These are phyloP conservation scores for Oxygymnocypris stewartii DNA, from an alignment of 2,113 vertebrate genomes.

Conservation along the genomic window DNA sequence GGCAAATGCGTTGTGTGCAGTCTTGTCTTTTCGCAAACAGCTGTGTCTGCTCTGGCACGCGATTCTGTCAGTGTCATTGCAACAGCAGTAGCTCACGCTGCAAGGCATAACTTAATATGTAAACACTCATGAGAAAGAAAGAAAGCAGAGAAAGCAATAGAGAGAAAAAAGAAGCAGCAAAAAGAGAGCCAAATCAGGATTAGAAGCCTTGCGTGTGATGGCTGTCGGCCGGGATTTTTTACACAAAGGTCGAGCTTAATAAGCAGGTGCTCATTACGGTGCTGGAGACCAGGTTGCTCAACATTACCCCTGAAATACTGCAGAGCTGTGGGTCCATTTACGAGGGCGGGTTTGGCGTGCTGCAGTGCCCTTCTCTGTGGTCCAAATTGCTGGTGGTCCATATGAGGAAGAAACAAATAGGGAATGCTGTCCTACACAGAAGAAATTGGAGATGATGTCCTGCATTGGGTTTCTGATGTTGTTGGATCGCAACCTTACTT, in stretches of 20 bases:
- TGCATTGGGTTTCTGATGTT: slow-evolving; percentile 38
- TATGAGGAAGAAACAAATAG: slow-evolving; percentile 30
- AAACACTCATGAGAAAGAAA: slow-evolving; percentile 36
- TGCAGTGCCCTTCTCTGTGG: slow-evolving; percentile 51
- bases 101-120: slow-evolving; percentile 33
- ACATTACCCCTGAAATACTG: slow-evolving; percentile 46
- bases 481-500: slow-evolving; percentile 12
- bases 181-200: slow-evolving; percentile 40
- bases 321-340: slow-evolving; percentile 51
- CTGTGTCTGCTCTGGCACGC: slow-evolving; percentile 23
- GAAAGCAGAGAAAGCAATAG: slow-evolving; percentile 1
- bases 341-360: slow-evolving; percentile 46
- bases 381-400: slow-evolving; percentile 56
- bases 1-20: slow-evolving; percentile 35
- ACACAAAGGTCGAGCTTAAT: slow-evolving; percentile 51
- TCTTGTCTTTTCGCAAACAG: slow-evolving; percentile 38
- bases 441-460: slow-evolving; percentile 28
- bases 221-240: slow-evolving; percentile 40
- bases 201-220: slow-evolving; percentile 50
- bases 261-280: slow-evolving; percentile 60
- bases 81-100: slow-evolving; percentile 32
- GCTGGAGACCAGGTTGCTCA: slow-evolving; percentile 47
- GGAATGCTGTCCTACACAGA: slow-evolving; percentile 25
- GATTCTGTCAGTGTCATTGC: slow-evolving; percentile 35
- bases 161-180: background rate